phyloP scores from a whole-genome alignment of 2,888 invertebrate species.

The Drosophila tripunctata region DNA sequence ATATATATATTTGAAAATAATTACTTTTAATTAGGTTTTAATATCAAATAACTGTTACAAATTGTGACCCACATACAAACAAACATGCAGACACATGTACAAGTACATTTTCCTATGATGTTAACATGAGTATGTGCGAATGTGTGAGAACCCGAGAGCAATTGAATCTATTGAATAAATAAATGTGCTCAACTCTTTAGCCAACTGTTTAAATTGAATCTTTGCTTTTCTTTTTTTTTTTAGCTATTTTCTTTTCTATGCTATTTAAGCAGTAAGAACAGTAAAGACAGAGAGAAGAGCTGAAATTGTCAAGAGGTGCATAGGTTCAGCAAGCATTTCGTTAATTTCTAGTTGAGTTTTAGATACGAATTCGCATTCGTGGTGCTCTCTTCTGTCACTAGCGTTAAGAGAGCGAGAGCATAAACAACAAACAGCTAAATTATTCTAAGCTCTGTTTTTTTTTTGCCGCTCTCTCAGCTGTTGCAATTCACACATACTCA shows the following conservation, averaged over 20 bases:
- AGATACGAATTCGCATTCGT: background rate
- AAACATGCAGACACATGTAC: too few relatives aligned
- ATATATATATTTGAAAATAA: background rate
- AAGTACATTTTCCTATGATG: too few relatives aligned
- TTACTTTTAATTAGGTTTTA: background rate
- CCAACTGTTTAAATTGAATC: conserved; percentile 16
- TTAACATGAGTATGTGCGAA: background rate
- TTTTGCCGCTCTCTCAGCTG: conserved; percentile 13
- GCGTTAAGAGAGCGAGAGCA: conserved; percentile 7
- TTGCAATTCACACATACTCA: background rate
- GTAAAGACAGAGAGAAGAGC: too few relatives aligned
- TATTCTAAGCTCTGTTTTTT: background rate
- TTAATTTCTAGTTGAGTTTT: conserved; percentile 18
- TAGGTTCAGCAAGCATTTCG: conserved; percentile 6
- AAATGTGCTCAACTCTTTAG: conserved; percentile 15
- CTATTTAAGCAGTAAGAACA: background rate
- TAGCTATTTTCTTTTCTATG: background rate
- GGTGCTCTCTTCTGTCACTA: background rate
- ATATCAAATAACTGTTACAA: conserved; percentile 11
- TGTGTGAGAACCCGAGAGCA: background rate
- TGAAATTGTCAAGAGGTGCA: conserved; percentile 6
- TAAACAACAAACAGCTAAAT: conserved; percentile 39
- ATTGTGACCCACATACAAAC: conserved; percentile 19
- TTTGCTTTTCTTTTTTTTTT: background rate
- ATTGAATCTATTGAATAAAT: conserved; percentile 16